phyloP scores from a whole-genome alignment of 1,140 invertebrate species.

The Heliothis subflexa region DNA sequence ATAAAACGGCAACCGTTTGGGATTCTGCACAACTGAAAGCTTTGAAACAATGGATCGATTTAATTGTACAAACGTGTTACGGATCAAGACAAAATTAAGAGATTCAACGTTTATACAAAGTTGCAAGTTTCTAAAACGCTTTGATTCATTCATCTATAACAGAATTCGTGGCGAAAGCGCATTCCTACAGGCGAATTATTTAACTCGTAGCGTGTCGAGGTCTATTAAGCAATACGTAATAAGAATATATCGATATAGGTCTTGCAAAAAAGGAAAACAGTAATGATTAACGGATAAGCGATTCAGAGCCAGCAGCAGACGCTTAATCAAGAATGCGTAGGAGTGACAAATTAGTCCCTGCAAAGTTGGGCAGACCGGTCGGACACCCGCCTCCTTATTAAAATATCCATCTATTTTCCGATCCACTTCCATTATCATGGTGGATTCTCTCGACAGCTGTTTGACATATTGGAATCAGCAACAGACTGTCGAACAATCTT shows the following conservation, averaged over 20 bases:
- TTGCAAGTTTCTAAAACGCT: neutral
- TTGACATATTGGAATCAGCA: slow-evolving; percentile 39
- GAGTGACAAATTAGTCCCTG: slow-evolving; percentile 64
- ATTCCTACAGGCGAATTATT: slow-evolving; percentile 9
- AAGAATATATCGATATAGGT: slow-evolving; percentile 34
- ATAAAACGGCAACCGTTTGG: slow-evolving; percentile 31
- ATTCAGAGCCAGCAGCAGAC: slow-evolving; percentile 43
- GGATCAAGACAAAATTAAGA: slow-evolving; percentile 34
- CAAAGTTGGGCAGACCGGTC: slow-evolving; percentile 40
- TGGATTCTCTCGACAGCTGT: slow-evolving; percentile 24
- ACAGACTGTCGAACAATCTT: slow-evolving; percentile 46
- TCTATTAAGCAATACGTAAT: slow-evolving; percentile 30
- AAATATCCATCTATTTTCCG: slow-evolving; percentile 35
- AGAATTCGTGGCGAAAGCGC: neutral
- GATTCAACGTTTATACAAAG: slow-evolving; percentile 2
- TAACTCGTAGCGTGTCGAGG: slow-evolving; percentile 1
- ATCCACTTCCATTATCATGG: slow-evolving; percentile 15
- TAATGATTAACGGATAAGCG: slow-evolving; percentile 42
- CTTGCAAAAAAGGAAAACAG: neutral
- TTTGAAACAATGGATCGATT: slow-evolving; percentile 31
- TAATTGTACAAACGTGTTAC: slow-evolving; percentile 35
- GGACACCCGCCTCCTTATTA: slow-evolving; percentile 20
- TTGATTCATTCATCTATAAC: neutral
- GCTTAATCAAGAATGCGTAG: slow-evolving; percentile 61
- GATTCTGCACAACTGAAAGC: slow-evolving; percentile 24